Evolutionary conservation across 2,113 vertebrate genomes (phyloP).

Genomic region (Chascanopsetta lugubris): DNA sequence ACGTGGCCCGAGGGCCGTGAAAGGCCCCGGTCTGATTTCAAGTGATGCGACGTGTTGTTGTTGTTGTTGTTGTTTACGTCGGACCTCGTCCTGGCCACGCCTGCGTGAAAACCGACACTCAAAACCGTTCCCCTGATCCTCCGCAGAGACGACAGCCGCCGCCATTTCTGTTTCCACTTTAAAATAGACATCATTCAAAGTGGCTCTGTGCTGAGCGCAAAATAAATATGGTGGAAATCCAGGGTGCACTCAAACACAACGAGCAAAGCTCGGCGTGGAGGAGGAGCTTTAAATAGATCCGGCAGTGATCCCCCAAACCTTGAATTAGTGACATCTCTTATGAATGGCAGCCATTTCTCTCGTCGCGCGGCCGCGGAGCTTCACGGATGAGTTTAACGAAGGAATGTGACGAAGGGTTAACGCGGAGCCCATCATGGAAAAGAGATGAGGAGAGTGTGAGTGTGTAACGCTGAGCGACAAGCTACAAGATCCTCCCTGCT

Average conservation of each 20-base stretch:
- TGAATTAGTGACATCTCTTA: constrained; percentile 17
- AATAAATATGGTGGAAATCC: neutral
- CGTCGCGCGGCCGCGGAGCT: constrained; percentile 13
- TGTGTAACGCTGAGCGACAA: constrained; percentile 51
- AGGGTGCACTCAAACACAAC: neutral
- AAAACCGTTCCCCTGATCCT: constrained; percentile 41
- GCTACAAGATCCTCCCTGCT: constrained; percentile 35
- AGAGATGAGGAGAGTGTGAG: constrained; percentile 59
- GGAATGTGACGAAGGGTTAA: constrained; percentile 51
- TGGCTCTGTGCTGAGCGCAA: constrained; percentile 49
- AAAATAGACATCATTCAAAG: constrained; percentile 29
- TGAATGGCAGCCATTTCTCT: constrained; percentile 18
- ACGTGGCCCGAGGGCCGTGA: too few relatives aligned
- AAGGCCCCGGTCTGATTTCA: too few relatives aligned
- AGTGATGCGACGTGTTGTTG: too few relatives aligned
- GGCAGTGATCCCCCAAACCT: neutral
- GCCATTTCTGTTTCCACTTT: constrained; percentile 31
- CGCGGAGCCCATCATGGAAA: constrained; percentile 46
- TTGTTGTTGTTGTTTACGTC: too few relatives aligned
- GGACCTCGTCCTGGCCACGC: constrained; percentile 7
- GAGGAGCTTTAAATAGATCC: neutral
- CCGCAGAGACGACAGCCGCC: constrained; percentile 49
- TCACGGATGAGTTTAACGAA: constrained; percentile 35
- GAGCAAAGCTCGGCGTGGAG: neutral
- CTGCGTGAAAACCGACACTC: constrained; percentile 16